Conservation (phyloP, 2,113 vertebrate genomes). For the Labeo rohita region DNA sequence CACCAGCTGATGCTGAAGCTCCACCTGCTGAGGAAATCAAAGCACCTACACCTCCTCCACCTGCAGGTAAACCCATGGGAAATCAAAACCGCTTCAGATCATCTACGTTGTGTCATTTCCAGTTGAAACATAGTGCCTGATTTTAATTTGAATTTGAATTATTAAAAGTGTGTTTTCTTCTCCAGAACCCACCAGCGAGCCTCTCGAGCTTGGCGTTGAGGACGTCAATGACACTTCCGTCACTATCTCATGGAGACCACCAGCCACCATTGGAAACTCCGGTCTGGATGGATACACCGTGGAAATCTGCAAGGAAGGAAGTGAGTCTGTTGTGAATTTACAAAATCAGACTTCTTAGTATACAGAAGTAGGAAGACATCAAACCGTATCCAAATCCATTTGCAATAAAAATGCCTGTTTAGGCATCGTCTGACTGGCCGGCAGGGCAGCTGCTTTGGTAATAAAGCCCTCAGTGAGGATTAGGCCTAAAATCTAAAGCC, state of each 20-base stretch:
- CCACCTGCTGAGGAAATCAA: conserved; percentile 72
- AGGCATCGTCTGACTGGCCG: not conserved
- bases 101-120: not conserved
- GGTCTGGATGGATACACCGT: conserved; percentile 87
- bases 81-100: not conserved
- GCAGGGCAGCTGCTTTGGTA: not conserved
- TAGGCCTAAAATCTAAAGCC: not conserved
- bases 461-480: not conserved
- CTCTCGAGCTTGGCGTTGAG: conserved; percentile 81
- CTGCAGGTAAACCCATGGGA: conserved; percentile 69
- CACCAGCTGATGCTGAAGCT: conserved; percentile 70
- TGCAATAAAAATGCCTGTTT: not conserved
- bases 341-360: not conserved
- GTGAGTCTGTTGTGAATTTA: conserved; percentile 73
- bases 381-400: not conserved
- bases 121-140: not conserved
- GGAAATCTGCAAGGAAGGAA: conserved; percentile 88
- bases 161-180: not conserved
- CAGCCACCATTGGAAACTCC: conserved; percentile 74
- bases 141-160: not conserved
- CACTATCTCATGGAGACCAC: conserved; percentile 88
- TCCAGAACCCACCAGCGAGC: conserved; percentile 84
- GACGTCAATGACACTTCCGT: conserved; percentile 86
- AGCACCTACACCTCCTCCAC: conserved; percentile 72
- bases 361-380: not conserved